Conservation (phyloP, 2,888 invertebrate genomes). For the Ceriagrion tenellum region DNA sequence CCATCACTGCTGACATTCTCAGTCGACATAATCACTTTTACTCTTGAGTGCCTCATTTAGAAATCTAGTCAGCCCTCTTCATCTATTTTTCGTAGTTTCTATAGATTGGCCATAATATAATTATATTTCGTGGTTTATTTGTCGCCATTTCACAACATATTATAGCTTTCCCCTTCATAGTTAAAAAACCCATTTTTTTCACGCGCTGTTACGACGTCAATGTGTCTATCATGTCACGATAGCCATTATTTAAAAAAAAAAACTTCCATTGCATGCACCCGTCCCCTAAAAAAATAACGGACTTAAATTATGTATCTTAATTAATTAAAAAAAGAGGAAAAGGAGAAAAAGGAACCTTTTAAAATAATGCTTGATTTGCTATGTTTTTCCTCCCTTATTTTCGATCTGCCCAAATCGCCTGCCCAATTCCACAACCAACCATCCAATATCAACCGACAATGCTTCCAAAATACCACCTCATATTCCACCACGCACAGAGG, state of each 20-base stretch:
- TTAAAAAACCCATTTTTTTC: constrained; percentile 12
- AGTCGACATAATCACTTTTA: not conserved
- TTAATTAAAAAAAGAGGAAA: constrained; percentile 10
- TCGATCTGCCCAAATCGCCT: constrained; percentile 33
- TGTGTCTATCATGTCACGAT: not conserved
- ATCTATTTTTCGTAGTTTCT: constrained; percentile 2
- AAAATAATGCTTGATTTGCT: constrained; percentile 68
- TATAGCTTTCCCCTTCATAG: not conserved
- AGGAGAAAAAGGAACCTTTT: constrained; percentile 42
- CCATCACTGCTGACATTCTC: not conserved
- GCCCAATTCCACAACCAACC: not conserved
- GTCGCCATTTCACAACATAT: not conserved
- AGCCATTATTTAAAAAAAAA: not conserved
- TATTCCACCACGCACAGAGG: constrained; percentile 80
- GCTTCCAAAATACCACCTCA: constrained; percentile 55
- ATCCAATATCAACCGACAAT: constrained; percentile 65
- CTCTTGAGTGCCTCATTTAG: not conserved
- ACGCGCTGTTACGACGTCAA: constrained; percentile 47
- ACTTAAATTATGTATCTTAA: constrained; percentile 47
- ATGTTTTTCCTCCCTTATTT: constrained; percentile 68
- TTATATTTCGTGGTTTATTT: not conserved
- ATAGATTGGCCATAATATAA: not conserved
- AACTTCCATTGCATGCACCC: constrained; percentile 24
- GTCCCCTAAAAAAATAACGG: not conserved
- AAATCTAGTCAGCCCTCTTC: not conserved